Base-by-base conservation (phyloP, 2,888 invertebrate species). In the Camptogramma bilineatum region DNA sequence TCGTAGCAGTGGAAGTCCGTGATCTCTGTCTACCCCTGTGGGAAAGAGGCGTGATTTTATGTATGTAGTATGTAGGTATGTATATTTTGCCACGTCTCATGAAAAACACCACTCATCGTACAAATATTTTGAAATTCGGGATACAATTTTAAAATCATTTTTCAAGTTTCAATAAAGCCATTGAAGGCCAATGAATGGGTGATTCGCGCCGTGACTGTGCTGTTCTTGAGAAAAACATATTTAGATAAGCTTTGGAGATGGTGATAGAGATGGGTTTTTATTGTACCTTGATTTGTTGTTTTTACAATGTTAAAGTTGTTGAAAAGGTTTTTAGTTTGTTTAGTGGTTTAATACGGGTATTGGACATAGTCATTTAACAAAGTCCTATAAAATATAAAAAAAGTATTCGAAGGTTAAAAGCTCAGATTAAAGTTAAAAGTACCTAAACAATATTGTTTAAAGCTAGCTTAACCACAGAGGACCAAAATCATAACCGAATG, bases 171-270 rank as follows among this genome's bases (percentile, higher is more conserved):
- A 21, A 65, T 66, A 58, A 64, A 51, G 52, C 69, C 60, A 66
- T 68, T 73, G 56, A 68, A 62, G 62, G 53, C 24, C 48, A 42
- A 67, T 71, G 69, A 70, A 28, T 18, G 16, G 7, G 65, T 65
- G 52, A 13, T 57, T 63, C 63, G 13, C 7, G 48, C 1, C 44
- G 19, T 85, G 85, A 85, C 79, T 69, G 0, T 16, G 78, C 77
- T 46, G 4, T 64, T 77, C 71, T 73, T 55, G 56, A 53, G 67
- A 78, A 82, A 83, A 85, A 85, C 82, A 85, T 84, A 83, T 85
- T 85, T 85, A 84, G 73, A 74, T 58, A 65, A 68, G 62, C 60
- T 39, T 69, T 64, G 62, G 58, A 44, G 52, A 53, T 2, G 19
- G 44, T 7, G 21, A 48, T 21, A 39, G 47, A 52, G 21, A 59